A percentile compares a stretch with the other conserved stretches of the same genome.
These are phyloP conservation scores for Leuciscus waleckii DNA, from an alignment of 2,797 vertebrate genomes.

Conservation along the genomic window DNA sequence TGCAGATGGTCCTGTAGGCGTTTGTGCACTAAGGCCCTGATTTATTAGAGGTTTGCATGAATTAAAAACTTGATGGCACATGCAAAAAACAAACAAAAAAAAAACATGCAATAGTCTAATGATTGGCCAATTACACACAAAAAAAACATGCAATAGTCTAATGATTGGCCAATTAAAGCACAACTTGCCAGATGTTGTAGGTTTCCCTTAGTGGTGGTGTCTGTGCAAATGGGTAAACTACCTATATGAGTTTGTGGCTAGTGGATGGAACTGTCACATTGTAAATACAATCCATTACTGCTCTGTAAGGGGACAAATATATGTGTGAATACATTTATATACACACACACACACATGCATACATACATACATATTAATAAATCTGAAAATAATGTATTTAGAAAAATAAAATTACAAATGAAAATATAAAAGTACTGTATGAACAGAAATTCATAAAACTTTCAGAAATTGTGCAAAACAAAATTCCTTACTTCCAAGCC, in stretches of 20 bases:
- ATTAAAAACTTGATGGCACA: background rate
- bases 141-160: background rate
- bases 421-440: no score
- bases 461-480: no score
- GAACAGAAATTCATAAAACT: no score
- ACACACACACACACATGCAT: no score
- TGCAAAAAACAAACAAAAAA: background rate
- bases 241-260: background rate
- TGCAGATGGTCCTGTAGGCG: background rate
- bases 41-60: background rate
- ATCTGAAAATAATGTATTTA: no score
- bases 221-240: background rate
- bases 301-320: no score
- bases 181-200: background rate
- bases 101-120: no score
- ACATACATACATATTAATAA: no score
- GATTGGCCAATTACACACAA: background rate
- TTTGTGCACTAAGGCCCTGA: background rate
- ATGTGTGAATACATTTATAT: no score
- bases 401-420: no score
- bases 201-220: no score
- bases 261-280: background rate
- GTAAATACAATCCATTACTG: background rate
- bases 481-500: no score
- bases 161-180: background rate